These are phyloP conservation scores for Lamprologus callipterus DNA, from an alignment of 2,113 vertebrate species.

Conservation along the genomic window DNA sequence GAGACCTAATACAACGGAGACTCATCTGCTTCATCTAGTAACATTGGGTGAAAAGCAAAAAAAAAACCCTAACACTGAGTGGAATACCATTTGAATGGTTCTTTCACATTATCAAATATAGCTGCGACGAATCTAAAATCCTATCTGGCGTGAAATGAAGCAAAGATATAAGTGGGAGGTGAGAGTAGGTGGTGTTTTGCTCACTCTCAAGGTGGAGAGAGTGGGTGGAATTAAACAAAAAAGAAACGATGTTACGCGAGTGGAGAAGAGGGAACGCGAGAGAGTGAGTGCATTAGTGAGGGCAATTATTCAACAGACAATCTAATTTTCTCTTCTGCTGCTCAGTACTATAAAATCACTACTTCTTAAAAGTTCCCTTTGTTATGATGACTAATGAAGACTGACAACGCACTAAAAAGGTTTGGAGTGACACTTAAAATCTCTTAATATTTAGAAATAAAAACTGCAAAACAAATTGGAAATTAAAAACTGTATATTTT, in stretches of 20 bases:
- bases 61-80: neutral
- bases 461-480: neutral
- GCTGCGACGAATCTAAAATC: constrained; percentile 34
- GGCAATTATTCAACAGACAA: constrained; percentile 15
- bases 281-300: constrained; percentile 4
- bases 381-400: neutral
- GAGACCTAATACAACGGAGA: neutral
- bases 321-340: neutral
- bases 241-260: neutral
- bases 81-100: constrained; percentile 6
- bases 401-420: neutral
- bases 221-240: constrained; percentile 27
- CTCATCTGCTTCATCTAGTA: neutral
- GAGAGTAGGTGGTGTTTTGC: constrained; percentile 28
- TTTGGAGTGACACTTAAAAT: neutral
- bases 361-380: neutral
- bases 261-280: neutral
- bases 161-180: constrained; percentile 23
- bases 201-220: constrained; percentile 22
- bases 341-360: neutral
- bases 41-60: neutral
- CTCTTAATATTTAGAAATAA: neutral
- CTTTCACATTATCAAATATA: constrained; percentile 30
- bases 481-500: neutral
- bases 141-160: constrained; percentile 35